Evolutionary conservation across 2,113 vertebrate species (phyloP).

Genomic region (Nesoenas mayeri): DNA sequence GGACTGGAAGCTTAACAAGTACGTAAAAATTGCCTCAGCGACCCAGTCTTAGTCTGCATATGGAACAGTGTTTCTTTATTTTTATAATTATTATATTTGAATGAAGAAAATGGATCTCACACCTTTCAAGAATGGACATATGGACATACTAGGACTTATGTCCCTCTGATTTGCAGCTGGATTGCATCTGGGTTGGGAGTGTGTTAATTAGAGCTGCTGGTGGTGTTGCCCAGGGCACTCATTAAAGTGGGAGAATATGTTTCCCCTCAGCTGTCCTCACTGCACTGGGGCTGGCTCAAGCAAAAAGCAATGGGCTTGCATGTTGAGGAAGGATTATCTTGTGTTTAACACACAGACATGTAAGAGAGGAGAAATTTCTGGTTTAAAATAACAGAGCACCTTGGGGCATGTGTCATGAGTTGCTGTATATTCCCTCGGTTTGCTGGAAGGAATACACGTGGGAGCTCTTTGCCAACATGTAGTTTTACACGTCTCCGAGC

Average conservation of each 20-base stretch:
- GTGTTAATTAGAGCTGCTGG: background rate
- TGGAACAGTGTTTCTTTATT: background rate
- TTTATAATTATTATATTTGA: background rate
- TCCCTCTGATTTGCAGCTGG: background rate
- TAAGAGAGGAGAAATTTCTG: background rate
- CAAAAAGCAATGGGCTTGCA: background rate
- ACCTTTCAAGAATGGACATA: background rate
- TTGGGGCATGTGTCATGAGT: background rate
- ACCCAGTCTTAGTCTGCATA: background rate
- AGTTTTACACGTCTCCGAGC: constrained; percentile 10
- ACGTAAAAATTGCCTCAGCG: background rate
- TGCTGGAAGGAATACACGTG: constrained; percentile 9
- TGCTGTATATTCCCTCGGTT: constrained; percentile 19
- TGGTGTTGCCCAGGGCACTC: background rate
- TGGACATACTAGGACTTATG: background rate
- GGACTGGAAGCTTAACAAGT: background rate
- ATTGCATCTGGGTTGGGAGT: background rate
- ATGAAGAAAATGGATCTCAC: background rate
- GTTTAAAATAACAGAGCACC: constrained; percentile 4
- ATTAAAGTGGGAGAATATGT: background rate
- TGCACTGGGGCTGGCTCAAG: background rate
- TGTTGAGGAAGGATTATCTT: background rate
- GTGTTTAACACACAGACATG: background rate
- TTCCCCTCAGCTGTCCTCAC: background rate
- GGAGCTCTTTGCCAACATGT: constrained; percentile 34